Percentiles rank a stretch among this genome's conserved stretches.
Conservation (phyloP, 2,797 vertebrate species). For the Salmo trutta region DNA sequence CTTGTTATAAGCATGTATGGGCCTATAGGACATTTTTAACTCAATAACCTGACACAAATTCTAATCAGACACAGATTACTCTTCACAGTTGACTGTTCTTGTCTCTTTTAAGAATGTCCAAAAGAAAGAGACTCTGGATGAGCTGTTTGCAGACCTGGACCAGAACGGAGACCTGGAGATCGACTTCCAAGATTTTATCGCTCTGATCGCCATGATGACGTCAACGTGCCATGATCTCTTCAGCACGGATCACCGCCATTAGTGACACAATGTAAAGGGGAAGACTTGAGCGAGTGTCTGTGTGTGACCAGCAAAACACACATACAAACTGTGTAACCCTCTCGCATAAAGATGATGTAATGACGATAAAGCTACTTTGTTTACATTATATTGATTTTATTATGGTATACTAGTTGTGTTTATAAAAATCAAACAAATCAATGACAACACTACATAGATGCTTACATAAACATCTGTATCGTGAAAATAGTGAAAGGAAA, state of each 20-base stretch:
- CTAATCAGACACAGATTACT: not conserved
- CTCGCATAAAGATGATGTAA: too few species aligned
- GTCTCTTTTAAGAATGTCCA: slow-evolving; percentile 66
- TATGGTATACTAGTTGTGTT: not conserved
- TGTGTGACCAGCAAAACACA: not conserved
- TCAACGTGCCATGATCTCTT: slow-evolving; percentile 72
- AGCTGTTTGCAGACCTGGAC: slow-evolving; percentile 74
- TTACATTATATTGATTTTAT: not conserved
- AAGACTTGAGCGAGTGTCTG: not conserved
- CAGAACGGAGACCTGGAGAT: slow-evolving; percentile 76
- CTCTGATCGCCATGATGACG: slow-evolving; percentile 78
- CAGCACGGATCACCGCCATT: slow-evolving; percentile 9
- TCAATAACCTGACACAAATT: not conserved
- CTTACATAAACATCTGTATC: not conserved
- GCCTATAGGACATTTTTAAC: not conserved
- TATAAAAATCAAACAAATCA: not conserved
- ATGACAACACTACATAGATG: not conserved
- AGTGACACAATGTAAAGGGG: slow-evolving; percentile 17
- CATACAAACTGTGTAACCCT: too few species aligned
- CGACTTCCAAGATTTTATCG: slow-evolving; percentile 77
- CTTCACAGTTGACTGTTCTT: not conserved
- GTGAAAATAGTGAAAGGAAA: not conserved
- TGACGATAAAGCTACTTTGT: too few species aligned
- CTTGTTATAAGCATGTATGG: not conserved
- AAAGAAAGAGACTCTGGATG: slow-evolving; percentile 69